Evolutionary conservation across 2,888 invertebrate species (phyloP), one percentile per base, ranked within the genome.

Genomic region (Shargacucullia verbasci): DNA sequence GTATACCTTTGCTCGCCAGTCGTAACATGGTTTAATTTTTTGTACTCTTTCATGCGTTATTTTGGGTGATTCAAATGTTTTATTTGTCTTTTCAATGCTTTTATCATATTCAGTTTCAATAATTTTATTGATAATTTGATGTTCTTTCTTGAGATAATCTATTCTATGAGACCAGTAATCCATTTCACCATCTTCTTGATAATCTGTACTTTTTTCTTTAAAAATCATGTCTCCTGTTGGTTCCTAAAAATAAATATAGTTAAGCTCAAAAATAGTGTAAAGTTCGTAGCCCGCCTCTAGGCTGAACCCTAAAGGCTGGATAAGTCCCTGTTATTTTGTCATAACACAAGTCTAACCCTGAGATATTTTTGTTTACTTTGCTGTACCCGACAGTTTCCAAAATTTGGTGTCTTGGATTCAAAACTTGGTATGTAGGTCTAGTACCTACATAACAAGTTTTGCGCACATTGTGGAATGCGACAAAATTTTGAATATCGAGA

Each of bases 131-230:
- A 94, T 94, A 47, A 79, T 50, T 60, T 87, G 85, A 72, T 94
- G 93, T 78, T 92, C 92, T 62, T 84, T 89, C 79, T 88, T 91
- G 1, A 94, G 73, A 61, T 77, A 78, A 50, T 92, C 90, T 44
- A 93, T 85, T 85, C 93, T 83, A 29, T 84, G 80, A 15, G 80
- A 64, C 93, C 93, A 93, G 62, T 93, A 94, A 76, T 89, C 89
- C 54, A 78, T 73, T 55, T 88, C 86, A 38, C 80, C 77, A 67
- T 84, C 78, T 13, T 73, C 81, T 38, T 70, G 75, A 31, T 67
- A 45, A 59, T 84, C 83, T 33, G 68, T 35, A 49, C 52, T 34
- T 50, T 79, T 82, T n/a, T 76, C 86, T 47, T 80, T 76, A 58
- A 80, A 85, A 35, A 81, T 62, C 1, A 84, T 37, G 20, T 86